Percentiles rank a stretch among this genome's conserved stretches.
These are phyloP conservation scores for Pemphigus obesinymphae DNA, from an alignment of 1,140 invertebrate genomes.

Conservation along the genomic window DNA sequence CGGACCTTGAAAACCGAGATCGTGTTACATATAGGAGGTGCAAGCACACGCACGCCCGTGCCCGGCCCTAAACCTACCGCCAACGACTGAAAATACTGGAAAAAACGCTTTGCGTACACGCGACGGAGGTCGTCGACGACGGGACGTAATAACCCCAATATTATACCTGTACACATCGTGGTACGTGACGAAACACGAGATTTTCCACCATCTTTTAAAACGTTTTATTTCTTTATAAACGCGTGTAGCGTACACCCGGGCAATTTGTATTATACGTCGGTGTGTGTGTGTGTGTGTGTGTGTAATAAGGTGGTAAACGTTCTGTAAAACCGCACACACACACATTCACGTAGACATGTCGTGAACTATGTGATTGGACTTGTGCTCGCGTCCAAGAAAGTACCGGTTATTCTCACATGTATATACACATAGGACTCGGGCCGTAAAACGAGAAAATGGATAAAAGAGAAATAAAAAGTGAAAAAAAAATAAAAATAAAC, in stretches of 20 bases:
- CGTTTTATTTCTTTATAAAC: neutral
- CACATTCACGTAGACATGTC: no score
- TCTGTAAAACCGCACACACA: neutral
- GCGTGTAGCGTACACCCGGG: neutral
- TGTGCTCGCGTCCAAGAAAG: neutral
- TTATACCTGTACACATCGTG: neutral
- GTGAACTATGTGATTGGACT: neutral
- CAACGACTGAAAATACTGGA: neutral
- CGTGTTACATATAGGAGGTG: slow-evolving; percentile 11
- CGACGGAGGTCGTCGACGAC: no score
- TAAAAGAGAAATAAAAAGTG: no score
- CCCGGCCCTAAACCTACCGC: neutral
- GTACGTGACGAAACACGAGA: slow-evolving; percentile 29
- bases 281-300: neutral
- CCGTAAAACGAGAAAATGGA: no score
- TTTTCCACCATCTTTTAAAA: slow-evolving; percentile 7
- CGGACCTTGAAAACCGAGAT: slow-evolving; percentile 24
- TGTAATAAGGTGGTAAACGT: slow-evolving; percentile 23
- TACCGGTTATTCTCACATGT: neutral
- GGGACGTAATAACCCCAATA: neutral
- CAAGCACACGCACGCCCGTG: neutral
- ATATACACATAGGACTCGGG: no score
- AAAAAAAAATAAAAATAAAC: no score
- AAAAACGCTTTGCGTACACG: neutral
- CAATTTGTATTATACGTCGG: neutral